Evolutionary conservation across 2,888 invertebrate species (phyloP).

Genomic region (Parelbella ahira): DNA sequence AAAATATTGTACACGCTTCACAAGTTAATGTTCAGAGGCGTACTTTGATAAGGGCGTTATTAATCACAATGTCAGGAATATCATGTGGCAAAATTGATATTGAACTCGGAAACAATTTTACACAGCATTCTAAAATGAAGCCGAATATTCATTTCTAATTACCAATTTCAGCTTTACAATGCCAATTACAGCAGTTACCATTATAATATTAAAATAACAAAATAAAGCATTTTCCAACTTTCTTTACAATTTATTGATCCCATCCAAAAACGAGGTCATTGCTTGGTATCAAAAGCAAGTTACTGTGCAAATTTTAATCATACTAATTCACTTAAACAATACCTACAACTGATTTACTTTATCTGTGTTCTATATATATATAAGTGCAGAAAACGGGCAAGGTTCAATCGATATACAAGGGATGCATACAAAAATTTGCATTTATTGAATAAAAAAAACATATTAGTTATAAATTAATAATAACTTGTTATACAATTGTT

Average conservation of each 20-base stretch:
- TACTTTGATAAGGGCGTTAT: slow-evolving; percentile 20
- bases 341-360: slow-evolving; percentile 16
- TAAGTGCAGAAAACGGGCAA: slow-evolving; percentile 36
- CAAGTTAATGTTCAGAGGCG: slow-evolving; percentile 62
- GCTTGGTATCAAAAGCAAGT: slow-evolving; percentile 21
- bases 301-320: slow-evolving; percentile 8
- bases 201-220: no score
- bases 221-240: no score
- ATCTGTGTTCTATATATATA: slow-evolving; percentile 34
- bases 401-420: slow-evolving; percentile 58
- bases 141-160: slow-evolving; percentile 11
- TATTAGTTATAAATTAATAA: slow-evolving; percentile 32
- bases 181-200: no score
- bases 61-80: slow-evolving; percentile 3
- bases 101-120: slow-evolving; percentile 9
- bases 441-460: slow-evolving; percentile 56
- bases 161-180: slow-evolving; percentile 15
- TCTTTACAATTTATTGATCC: no score
- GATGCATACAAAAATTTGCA: slow-evolving; percentile 52
- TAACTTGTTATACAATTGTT: slow-evolving; percentile 16
- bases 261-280: slow-evolving; percentile 1
- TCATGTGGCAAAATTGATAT: slow-evolving; percentile 2
- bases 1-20: slow-evolving; percentile 73
- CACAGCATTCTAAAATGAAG: slow-evolving; percentile 6
- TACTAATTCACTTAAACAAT: slow-evolving; percentile 11